Evolutionary conservation across 1,140 invertebrate species (phyloP), one percentile per base, ranked within the genome.

Genomic region (Sycobia sp.): DNA sequence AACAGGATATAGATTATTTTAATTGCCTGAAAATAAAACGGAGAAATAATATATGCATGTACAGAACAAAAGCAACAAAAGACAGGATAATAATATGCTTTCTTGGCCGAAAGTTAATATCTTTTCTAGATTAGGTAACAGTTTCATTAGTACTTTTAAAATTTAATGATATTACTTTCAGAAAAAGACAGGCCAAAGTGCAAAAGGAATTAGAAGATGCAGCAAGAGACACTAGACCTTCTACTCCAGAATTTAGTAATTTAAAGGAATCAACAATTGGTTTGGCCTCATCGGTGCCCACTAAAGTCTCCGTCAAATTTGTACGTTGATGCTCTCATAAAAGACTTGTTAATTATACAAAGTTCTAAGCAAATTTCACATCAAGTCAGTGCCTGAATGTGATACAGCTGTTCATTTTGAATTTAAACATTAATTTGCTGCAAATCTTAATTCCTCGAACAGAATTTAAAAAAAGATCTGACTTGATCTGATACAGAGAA

Each of bases 201-300:
- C 89, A 92, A 76, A 91, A 93, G 79, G 94, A 97, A 71, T 81
- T 98, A 27, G 94, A 95, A 81, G 95, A 97, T 76, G 95, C 95
- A 14, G 94, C 92, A 9, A 85, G 83, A 70, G 90, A 92, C 66
- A 85, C 84, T 16, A 78, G 83, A 67, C 80, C 82, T 18, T 62
- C 84, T 39, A 84, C 82, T 61, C 82, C 84, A 4, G 86, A 87
- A 70, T 69, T 75, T 60, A 70, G 73, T 16, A 80, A 73, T 61
- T 70, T 76, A 59, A 79, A 79, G 69, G 79, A 82, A 71, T 77
- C 73, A 68, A 68, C 75, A 9, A 46, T 72, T 56, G 70, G 74
- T 72, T 82, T 86, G 67, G 77, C 84, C 4, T 85, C 86, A 16
- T 77, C 85, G 20, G 77, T 93, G 57, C 92, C 91, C n/a, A 87